These are phyloP conservation scores for Mimumesa dahlbomi DNA, from an alignment of 2,888 invertebrate species.

Conservation along the genomic window DNA sequence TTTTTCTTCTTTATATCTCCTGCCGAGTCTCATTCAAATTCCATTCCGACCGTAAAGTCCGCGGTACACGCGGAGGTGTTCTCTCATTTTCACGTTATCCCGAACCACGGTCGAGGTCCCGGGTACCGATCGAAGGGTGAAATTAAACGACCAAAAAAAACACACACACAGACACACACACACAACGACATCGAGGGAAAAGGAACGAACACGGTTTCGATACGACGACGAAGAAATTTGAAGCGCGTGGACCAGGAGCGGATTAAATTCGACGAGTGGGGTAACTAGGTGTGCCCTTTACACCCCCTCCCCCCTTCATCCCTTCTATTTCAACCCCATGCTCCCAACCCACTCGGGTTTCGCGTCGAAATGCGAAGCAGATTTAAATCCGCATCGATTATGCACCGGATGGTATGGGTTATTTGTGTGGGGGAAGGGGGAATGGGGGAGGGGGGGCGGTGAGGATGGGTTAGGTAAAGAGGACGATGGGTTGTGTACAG, in stretches of 20 bases:
- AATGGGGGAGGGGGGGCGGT: too few species aligned
- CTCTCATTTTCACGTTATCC: not conserved
- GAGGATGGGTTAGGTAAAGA: too few species aligned
- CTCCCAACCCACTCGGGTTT: conserved; percentile 29
- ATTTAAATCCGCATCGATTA: conserved; percentile 58
- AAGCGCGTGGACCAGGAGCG: conserved; percentile 36
- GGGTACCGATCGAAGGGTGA: conserved; percentile 23
- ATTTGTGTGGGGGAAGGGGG: not conserved
- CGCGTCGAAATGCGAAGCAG: conserved; percentile 36
- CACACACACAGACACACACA: too few species aligned
- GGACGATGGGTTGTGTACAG: too few species aligned
- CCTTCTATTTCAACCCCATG: conserved; percentile 16
- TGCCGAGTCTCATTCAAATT: too few species aligned
- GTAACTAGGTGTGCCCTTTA: too few species aligned
- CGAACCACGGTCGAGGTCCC: conserved; percentile 1
- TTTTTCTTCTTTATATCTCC: not conserved
- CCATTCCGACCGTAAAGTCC: not conserved
- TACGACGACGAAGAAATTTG: conserved; percentile 41
- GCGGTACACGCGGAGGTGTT: not conserved
- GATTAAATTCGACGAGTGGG: conserved; percentile 56
- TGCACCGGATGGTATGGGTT: conserved; percentile 16
- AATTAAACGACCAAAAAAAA: conserved; percentile 22
- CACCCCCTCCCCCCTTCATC: too few species aligned
- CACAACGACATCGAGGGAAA: too few species aligned
- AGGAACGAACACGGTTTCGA: conserved; percentile 13